These are phyloP conservation scores for Ophion obscuratus DNA, from an alignment of 2,888 invertebrate species.

Conservation along the genomic window DNA sequence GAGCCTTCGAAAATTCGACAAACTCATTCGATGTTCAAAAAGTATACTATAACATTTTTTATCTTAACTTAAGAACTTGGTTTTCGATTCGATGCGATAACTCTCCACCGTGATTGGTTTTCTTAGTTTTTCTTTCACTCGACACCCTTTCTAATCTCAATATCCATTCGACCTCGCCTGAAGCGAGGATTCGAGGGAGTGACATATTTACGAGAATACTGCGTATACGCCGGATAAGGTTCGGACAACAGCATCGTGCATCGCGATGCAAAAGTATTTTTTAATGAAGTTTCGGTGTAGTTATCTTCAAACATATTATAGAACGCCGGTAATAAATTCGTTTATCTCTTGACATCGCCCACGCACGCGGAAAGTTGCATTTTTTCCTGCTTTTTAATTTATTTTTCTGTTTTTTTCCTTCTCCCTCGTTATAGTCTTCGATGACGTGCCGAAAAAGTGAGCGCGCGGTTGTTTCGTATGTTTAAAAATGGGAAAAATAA, in stretches of 20 bases:
- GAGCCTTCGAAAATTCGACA: neutral
- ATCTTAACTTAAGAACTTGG: neutral
- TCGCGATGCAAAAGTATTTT: constrained; percentile 26
- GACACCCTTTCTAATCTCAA: neutral
- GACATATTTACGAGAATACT: constrained; percentile 28
- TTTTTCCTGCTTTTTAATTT: neutral
- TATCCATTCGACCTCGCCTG: constrained; percentile 9
- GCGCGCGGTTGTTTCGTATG: constrained; percentile 18
- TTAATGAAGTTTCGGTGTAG: constrained; percentile 40
- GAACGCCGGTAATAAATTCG: constrained; percentile 47
- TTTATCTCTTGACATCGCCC: constrained; percentile 43
- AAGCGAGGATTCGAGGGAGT: constrained; percentile 15
- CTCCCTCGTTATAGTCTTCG: constrained; percentile 5
- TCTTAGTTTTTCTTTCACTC: neutral
- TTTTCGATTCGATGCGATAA: neutral
- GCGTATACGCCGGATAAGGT: neutral
- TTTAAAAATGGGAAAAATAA: neutral
- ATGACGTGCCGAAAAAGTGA: constrained; percentile 44
- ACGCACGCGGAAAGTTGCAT: constrained; percentile 31
- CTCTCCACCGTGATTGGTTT: neutral
- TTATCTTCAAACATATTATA: constrained; percentile 29
- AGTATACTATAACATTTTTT: neutral
- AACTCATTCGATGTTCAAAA: neutral
- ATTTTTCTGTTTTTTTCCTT: constrained; percentile 1
- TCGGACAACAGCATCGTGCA: constrained; percentile 1